Evolutionary conservation across 2,797 vertebrate species (phyloP).

Genomic region (Geotria australis): DNA sequence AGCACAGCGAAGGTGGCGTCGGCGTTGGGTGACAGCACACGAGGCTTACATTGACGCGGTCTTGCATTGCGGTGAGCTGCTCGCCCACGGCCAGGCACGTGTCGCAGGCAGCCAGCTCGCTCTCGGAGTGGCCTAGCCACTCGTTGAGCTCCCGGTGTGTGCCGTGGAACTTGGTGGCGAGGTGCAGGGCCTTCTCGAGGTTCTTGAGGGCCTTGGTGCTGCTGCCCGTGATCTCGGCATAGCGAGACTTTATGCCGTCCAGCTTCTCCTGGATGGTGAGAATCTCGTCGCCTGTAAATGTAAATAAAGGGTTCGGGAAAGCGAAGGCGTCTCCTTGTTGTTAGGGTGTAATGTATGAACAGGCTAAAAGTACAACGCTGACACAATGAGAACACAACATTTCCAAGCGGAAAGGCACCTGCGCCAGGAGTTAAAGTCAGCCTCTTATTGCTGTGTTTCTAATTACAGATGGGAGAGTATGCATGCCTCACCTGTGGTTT

Average conservation of each 20-base stretch:
- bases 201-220: constrained; percentile 68
- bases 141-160: constrained; percentile 44
- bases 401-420: too few relatives aligned
- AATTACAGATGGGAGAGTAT: too few relatives aligned
- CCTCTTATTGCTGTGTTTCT: too few relatives aligned
- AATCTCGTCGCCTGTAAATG: constrained; percentile 51
- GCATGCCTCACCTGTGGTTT: constrained; percentile 61
- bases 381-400: too few relatives aligned
- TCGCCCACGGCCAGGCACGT: constrained; percentile 27
- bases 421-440: too few relatives aligned
- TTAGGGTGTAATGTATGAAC: too few relatives aligned
- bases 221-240: constrained; percentile 55
- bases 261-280: constrained; percentile 89
- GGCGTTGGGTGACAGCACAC: too few relatives aligned
- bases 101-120: background rate
- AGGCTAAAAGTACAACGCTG: too few relatives aligned
- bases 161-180: constrained; percentile 65
- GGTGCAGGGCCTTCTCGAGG: constrained; percentile 73
- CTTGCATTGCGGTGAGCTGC: constrained; percentile 20
- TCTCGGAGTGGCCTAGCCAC: constrained; percentile 28
- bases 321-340: too few relatives aligned
- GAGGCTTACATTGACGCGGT: background rate
- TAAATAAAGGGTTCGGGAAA: background rate
- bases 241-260: constrained; percentile 80
- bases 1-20: too few relatives aligned